Evolutionary conservation across 2,888 invertebrate genomes (phyloP).

Genomic region (Napeogenes sylphis): DNA sequence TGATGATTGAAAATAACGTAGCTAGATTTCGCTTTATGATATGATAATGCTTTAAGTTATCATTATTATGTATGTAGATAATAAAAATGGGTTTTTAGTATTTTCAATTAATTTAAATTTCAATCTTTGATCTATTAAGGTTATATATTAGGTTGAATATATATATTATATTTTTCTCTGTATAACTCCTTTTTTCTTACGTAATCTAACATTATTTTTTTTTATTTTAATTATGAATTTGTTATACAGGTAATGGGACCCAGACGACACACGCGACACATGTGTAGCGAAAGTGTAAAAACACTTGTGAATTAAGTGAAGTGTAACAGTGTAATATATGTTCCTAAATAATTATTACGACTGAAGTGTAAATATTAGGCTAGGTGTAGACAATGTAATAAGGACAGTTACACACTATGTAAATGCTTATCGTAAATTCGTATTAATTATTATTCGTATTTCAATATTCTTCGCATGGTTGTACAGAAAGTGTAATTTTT

Average conservation of each 20-base stretch:
- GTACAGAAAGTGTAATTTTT: not conserved
- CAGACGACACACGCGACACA: conserved; percentile 65
- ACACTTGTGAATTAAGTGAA: conserved; percentile 24
- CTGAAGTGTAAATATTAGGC: conserved; percentile 45
- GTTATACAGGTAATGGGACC: conserved; percentile 61
- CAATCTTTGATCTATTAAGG: no score
- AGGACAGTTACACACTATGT: conserved; percentile 8
- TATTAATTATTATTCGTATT: not conserved
- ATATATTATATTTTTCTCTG: no score
- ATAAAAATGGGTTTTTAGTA: no score
- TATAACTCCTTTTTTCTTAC: not conserved
- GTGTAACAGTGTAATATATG: conserved; percentile 46
- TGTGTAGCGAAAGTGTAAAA: conserved; percentile 52
- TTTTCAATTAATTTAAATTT: no score
- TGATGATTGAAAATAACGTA: not conserved
- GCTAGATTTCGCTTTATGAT: not conserved
- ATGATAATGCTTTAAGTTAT: not conserved
- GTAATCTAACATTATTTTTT: not conserved
- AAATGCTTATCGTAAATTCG: conserved; percentile 7
- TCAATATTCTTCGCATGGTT: not conserved
- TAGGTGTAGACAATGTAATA: conserved; percentile 35
- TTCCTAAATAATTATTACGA: conserved; percentile 50
- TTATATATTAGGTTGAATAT: no score
- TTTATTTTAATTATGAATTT: conserved; percentile 21
- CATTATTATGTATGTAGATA: no score